phyloP scores from a whole-genome alignment of 2,888 invertebrate genomes.

The Apantesis nais region DNA sequence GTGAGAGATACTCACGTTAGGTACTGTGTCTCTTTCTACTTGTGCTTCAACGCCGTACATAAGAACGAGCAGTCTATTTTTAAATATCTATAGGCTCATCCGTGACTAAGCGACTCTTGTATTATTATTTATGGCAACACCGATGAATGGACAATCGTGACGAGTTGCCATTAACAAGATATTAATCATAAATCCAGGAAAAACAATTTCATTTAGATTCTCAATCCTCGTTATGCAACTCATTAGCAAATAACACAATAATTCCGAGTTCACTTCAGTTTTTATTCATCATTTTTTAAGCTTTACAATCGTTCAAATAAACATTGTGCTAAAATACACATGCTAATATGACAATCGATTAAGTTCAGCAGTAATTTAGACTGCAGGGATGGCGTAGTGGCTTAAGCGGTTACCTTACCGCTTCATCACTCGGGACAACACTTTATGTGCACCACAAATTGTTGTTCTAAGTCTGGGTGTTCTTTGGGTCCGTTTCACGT shows the following conservation, averaged over 20 bases:
- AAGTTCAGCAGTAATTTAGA: no score
- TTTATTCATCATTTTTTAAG: neutral
- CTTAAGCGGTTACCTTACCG: no score
- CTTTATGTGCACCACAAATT: no score
- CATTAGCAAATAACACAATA: conserved; percentile 8
- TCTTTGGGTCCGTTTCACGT: no score
- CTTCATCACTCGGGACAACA: no score
- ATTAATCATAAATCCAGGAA: conserved; percentile 6
- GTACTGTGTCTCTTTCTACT: no score
- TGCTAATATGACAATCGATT: neutral
- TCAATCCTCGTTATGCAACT: neutral
- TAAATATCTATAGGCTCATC: no score
- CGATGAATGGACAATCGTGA: neutral
- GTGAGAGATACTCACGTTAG: no score
- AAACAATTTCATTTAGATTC: neutral
- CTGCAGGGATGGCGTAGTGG: no score
- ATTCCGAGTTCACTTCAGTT: neutral
- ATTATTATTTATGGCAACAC: neutral
- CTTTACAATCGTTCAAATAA: neutral
- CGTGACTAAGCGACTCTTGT: neutral
- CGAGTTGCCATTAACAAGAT: neutral
- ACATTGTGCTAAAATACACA: neutral
- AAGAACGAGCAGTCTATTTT: no score
- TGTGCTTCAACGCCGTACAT: no score
- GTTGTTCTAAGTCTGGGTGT: no score